phyloP scores from a whole-genome alignment of 2,797 vertebrate genomes.

The Florisuga fusca region DNA sequence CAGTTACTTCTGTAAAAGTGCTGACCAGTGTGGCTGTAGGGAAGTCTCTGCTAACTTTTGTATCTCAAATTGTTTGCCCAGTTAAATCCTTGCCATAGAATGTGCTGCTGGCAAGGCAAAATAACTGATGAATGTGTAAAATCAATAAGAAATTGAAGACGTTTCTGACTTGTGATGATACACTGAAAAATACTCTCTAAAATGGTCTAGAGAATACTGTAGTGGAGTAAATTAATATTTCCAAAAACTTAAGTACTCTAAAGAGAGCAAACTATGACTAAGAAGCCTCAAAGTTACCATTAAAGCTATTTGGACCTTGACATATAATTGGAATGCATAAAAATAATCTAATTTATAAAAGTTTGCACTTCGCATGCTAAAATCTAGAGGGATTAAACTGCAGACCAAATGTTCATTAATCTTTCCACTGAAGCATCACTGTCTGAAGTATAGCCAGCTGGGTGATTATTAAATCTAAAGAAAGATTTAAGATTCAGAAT shows the following conservation, averaged over 20 bases:
- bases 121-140: background rate
- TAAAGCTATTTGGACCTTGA: conserved; percentile 56
- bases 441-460: conserved; percentile 57
- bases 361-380: conserved; percentile 54
- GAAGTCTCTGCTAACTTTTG: background rate
- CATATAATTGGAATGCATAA: conserved; percentile 63
- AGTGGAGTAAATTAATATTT: conserved; percentile 46
- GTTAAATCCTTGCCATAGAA: background rate
- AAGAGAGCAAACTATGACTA: conserved; percentile 47
- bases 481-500: conserved; percentile 60
- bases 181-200: background rate
- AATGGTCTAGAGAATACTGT: background rate
- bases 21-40: background rate
- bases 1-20: background rate
- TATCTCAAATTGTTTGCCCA: background rate
- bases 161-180: background rate
- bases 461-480: conserved; percentile 60
- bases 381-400: conserved; percentile 63
- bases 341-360: conserved; percentile 54
- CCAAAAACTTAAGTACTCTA: conserved; percentile 14
- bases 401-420: conserved; percentile 63
- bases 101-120: background rate
- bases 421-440: conserved; percentile 53
- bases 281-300: conserved; percentile 46
- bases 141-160: background rate